Base-by-base conservation (phyloP, 92 coral and sea anemone genomes). In the Actinernus sp. region DNA sequence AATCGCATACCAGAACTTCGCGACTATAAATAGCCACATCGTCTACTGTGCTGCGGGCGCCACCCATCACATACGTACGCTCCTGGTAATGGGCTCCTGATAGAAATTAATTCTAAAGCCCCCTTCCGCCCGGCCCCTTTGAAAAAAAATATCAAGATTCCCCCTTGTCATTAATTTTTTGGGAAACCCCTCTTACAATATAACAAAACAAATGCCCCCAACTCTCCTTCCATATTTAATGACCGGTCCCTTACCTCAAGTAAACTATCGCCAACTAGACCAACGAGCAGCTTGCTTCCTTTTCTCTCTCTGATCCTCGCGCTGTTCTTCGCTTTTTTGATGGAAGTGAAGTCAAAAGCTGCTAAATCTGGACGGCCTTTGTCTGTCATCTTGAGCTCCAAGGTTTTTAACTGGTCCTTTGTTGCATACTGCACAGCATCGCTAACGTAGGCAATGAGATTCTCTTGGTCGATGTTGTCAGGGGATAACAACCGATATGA, bases 281-380 rank as follows among this genome's bases (percentile, higher is more conserved):
- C 94, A 66, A 93, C 63, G 65, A 93, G 53, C 37, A 93, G 64
- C 38, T 82, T 87, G 76, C 92, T 90, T 19, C 98, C 94, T 59
- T 90, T 90, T 33, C 98, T 72, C 26, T 93, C 98, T 13, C 77
- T 73, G 59, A 93, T 93, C 50, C 98, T 76, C 0, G 98, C 98
- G 2, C 97, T 96, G 46, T 81, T 90, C 41, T 90, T 92, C 1
- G 98, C 97, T 60, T 93, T 93, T 73, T 90, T 93, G 78, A 93
- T 85, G 22, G 98, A 93, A 13, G 98, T 93, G 63, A 93, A 93
- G 73, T 93, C 98, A 65, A 93, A 93, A 30, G 78, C 94, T n/a
- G 97, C 94, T 16, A 93, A 81, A 37, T 93, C 98, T 4, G 96
- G 87, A 20, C 65, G 73, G 28, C 88, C 88, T 20, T 63, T 84